Evolutionary conservation across 2,888 invertebrate genomes (phyloP).

Genomic region (Scrobipalpa costella): DNA sequence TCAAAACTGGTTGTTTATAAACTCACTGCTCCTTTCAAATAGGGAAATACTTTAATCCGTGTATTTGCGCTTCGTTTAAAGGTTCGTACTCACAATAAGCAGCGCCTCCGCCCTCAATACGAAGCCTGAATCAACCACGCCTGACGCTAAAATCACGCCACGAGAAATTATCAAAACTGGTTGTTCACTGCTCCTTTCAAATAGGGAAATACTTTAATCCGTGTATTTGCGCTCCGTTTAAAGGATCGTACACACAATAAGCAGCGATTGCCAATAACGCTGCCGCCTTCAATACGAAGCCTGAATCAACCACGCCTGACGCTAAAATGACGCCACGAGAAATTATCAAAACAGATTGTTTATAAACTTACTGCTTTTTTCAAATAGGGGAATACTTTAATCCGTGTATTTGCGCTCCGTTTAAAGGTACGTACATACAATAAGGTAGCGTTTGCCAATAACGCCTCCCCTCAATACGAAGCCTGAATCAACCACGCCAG

Average conservation of each 20-base stretch:
- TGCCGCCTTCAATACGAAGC: not conserved
- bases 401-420: constrained; percentile 29
- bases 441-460: not conserved
- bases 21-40: no score
- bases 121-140: no score
- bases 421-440: constrained; percentile 37
- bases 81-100: no score
- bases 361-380: no score
- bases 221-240: constrained; percentile 32
- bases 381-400: not conserved
- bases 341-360: no score
- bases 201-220: constrained; percentile 1
- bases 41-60: no score
- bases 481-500: not conserved
- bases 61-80: no score
- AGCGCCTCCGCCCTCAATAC: not conserved
- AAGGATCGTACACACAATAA: constrained; percentile 41
- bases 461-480: not conserved
- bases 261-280: not conserved
- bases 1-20: no score
- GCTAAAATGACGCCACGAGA: not conserved
- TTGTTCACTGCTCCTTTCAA: no score
- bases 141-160: no score
- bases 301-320: not conserved
- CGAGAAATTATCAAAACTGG: no score